Base-by-base conservation (phyloP, 2,888 invertebrate genomes). In the Himalopsyche japonica region DNA sequence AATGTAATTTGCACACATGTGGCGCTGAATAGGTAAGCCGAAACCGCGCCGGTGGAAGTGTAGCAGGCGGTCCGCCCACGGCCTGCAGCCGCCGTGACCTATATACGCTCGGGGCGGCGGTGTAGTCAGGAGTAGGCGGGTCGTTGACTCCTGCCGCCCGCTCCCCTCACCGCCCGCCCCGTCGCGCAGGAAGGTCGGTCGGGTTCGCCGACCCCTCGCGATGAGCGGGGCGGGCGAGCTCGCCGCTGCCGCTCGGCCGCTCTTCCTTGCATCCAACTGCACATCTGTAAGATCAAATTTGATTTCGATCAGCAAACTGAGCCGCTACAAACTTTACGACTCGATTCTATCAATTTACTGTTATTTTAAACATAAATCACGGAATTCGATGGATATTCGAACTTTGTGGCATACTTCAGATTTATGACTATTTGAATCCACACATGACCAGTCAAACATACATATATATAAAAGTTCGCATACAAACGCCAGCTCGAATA, bases 171-270 rank as follows among this genome's bases (percentile, higher is more conserved):
- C 78, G 70, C 43, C 47, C 81, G 34, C 64, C 80, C 37, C 76
- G 82, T 43, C 64, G n/a, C 32, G 32, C 85, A 47, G 82, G 85
- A 85, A 85, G 85, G 85, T 85, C 85, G 83, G n/a, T 43, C 43
- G 57, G 34, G 80, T 49, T 80, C 80, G 34, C 70, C 64, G 80
- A 49, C 80, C 80, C 80, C 57, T n/a, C 47, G 43, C 43, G 70
- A 24, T 10, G 20, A 57, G 24, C 80, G 12, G 57, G 27, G 49
- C 78, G 20, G 37, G 37, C 37, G 37, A 37, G 1, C 78, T 79
- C 79, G 7, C 37, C 37, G 24, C 77, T 18, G 34, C 10, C 77
- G n/a, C 18, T 24, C 43, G 77, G 20, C 77, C 37, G 34, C 70
- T 12, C 70, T 70, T 70, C 70, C 30, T 77, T 43, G 77, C 77